Evolutionary conservation across 1,140 invertebrate species (phyloP).

Genomic region (Zaprionus taronus): DNA sequence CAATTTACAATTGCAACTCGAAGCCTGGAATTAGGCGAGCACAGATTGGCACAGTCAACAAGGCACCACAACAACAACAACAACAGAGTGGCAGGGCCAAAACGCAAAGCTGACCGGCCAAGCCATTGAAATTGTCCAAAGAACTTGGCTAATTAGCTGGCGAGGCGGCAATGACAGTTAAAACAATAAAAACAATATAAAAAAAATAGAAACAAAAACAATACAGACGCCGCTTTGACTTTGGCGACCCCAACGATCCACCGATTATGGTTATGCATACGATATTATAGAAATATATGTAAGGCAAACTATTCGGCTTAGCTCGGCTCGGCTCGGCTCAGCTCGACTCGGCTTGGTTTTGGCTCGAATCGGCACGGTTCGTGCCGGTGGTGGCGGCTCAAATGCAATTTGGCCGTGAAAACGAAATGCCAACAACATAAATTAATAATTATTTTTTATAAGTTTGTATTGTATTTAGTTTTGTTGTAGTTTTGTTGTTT

Average conservation of each 20-base stretch:
- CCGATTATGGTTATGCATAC: constrained; percentile 32
- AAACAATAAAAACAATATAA: not conserved
- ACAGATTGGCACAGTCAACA: not conserved
- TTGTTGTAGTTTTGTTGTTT: constrained; percentile 34
- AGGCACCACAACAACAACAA: not conserved
- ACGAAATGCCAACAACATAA: constrained; percentile 76
- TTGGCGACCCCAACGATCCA: constrained; percentile 30
- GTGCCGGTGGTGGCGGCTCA: constrained; percentile 18
- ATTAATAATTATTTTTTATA: constrained; percentile 75
- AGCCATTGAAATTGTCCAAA: constrained; percentile 31
- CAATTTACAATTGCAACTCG: constrained; percentile 14
- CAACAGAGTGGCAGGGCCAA: not conserved
- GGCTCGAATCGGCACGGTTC: constrained; percentile 21
- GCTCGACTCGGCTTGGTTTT: constrained; percentile 9
- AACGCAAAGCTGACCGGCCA: constrained; percentile 1
- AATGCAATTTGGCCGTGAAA: constrained; percentile 80
- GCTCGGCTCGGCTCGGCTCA: constrained; percentile 11
- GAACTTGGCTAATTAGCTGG: constrained; percentile 35
- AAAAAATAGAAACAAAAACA: not conserved
- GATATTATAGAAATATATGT: constrained; percentile 11
- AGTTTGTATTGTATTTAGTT: constrained; percentile 40
- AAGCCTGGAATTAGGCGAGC: not conserved
- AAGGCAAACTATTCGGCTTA: constrained; percentile 4
- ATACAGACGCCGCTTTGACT: not conserved
- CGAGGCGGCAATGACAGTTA: constrained; percentile 11